Percentiles rank a stretch among this genome's conserved stretches.
These are phyloP conservation scores for Octodon degus DNA, from an alignment of 2,113 vertebrate genomes.

Conservation along the genomic window DNA sequence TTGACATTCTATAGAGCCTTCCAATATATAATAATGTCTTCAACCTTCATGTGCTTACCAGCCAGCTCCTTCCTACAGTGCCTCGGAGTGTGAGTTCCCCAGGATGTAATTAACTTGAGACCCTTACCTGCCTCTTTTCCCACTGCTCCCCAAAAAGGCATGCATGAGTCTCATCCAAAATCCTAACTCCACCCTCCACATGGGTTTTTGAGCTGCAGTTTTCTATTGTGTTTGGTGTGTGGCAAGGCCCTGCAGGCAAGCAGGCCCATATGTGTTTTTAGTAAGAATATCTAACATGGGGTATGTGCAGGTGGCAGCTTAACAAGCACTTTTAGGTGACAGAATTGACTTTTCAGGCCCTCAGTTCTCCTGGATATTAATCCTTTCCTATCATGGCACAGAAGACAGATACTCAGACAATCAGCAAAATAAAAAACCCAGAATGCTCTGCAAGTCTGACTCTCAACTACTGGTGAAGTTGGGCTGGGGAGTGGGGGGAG, in stretches of 20 bases:
- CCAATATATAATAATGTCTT: background rate
- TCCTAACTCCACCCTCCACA: background rate
- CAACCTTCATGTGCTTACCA: constrained; percentile 30
- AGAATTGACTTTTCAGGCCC: constrained; percentile 60
- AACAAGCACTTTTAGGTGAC: constrained; percentile 55
- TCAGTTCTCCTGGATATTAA: constrained; percentile 60
- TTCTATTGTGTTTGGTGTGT: constrained; percentile 61
- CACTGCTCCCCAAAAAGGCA: background rate
- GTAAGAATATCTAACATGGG: constrained; percentile 10
- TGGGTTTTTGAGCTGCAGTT: background rate
- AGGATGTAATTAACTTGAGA: constrained; percentile 55
- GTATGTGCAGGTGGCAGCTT: constrained; percentile 57
- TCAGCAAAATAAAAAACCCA: background rate
- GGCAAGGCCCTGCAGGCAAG: constrained; percentile 45
- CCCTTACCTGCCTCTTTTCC: constrained; percentile 1
- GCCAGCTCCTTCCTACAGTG: background rate
- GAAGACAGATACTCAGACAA: constrained; percentile 52
- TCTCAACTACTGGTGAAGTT: background rate
- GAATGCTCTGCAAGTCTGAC: constrained; percentile 37
- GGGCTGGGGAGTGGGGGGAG: background rate
- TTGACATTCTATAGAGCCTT: constrained; percentile 28
- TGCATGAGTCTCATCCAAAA: constrained; percentile 14
- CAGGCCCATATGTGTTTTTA: background rate
- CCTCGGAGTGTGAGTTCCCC: background rate
- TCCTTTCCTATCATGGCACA: constrained; percentile 55